Percentiles rank a stretch among this genome's conserved stretches.
Evolutionary conservation across 2,113 vertebrate genomes (phyloP).

Genomic region (Tenebrosternarchus preto): DNA sequence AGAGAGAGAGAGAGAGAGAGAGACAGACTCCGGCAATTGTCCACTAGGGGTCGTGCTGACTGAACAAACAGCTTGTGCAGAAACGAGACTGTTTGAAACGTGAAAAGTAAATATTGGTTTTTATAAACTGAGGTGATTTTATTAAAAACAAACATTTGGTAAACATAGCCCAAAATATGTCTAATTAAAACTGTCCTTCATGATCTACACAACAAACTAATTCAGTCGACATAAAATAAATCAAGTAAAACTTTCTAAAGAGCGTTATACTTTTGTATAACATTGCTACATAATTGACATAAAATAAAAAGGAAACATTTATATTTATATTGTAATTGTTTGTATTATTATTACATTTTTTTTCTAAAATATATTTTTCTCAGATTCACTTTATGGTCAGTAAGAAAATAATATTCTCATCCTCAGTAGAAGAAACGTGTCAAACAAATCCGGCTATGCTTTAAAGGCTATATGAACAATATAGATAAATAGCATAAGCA

Average conservation of each 20-base stretch:
- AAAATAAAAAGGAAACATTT: not conserved
- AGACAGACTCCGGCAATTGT: conserved; percentile 7
- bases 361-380: no score
- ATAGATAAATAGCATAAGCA: no score
- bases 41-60: conserved; percentile 77
- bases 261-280: not conserved
- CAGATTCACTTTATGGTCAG: no score
- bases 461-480: no score
- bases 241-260: conserved; percentile 41
- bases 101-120: conserved; percentile 23
- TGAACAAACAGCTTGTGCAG: conserved; percentile 39
- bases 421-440: no score
- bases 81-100: conserved; percentile 5
- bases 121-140: not conserved
- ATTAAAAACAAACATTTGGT: no score
- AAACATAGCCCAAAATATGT: no score
- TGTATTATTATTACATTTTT: no score
- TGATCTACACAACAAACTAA: not conserved
- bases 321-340: no score
- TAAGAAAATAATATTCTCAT: no score
- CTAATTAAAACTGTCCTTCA: no score
- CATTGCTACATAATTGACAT: conserved; percentile 54
- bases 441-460: no score
- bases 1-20: conserved; percentile 5
- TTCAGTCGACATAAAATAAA: conserved; percentile 69